Percentiles rank a stretch among this genome's conserved stretches.
Conservation (phyloP, 2,797 vertebrate genomes). For the Platyrinchus mystaceus region DNA sequence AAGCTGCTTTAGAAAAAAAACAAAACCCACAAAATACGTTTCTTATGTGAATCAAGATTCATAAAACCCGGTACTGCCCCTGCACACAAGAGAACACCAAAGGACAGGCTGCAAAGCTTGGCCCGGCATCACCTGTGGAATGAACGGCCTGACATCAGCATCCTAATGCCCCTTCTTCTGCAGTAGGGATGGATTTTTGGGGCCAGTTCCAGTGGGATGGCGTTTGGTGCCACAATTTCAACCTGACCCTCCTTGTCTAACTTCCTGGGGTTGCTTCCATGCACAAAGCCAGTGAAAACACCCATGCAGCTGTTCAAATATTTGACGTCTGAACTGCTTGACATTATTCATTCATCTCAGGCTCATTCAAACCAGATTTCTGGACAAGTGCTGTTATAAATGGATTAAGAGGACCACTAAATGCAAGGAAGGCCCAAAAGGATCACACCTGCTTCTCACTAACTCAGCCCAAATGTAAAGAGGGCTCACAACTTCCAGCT, state of each 20-base stretch:
- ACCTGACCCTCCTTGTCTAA: conserved; percentile 53
- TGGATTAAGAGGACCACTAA: conserved; percentile 72
- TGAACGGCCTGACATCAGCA: accelerated
- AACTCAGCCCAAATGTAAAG: conserved; percentile 45
- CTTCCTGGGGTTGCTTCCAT: conserved; percentile 72
- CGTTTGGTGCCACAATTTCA: conserved; percentile 40
- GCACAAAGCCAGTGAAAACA: conserved; percentile 77
- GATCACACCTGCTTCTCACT: conserved; percentile 73
- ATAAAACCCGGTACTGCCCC: neutral
- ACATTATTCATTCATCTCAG: conserved; percentile 80
- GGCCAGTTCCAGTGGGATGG: neutral
- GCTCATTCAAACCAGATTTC: conserved; percentile 78
- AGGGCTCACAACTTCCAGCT: conserved; percentile 34
- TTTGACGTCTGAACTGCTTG: conserved; percentile 80
- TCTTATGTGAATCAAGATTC: neutral
- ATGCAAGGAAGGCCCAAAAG: conserved; percentile 38
- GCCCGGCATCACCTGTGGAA: neutral
- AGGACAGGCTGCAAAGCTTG: neutral
- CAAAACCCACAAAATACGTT: neutral
- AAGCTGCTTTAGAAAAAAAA: neutral
- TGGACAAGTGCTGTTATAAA: conserved; percentile 78
- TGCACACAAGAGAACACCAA: neutral
- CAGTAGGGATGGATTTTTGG: neutral
- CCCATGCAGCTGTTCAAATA: conserved; percentile 82
- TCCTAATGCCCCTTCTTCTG: neutral